A percentile compares a stretch with the other conserved stretches of the same genome.
Evolutionary conservation across 2,888 invertebrate species (phyloP).

Genomic region (Drosophila trichaetosa): DNA sequence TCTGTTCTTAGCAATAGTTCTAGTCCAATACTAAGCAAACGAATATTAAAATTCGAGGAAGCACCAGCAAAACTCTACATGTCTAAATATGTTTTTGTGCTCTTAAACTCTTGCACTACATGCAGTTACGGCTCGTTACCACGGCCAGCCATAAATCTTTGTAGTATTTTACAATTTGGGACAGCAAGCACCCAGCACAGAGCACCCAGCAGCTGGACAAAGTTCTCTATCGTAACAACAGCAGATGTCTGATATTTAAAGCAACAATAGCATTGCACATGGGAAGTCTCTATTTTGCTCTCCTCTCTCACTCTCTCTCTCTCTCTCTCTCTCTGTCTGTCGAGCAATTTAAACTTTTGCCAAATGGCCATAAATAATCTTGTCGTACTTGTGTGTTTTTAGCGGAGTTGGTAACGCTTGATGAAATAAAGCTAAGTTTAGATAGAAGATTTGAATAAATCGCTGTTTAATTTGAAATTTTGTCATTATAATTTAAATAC

Average conservation of each 20-base stretch:
- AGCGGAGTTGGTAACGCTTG: not conserved
- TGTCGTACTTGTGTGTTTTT: slow-evolving; percentile 51
- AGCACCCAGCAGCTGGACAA: slow-evolving; percentile 30
- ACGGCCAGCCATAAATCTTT: slow-evolving; percentile 49
- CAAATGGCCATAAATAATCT: slow-evolving; percentile 60
- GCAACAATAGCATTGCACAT: slow-evolving; percentile 12
- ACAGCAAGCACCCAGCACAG: slow-evolving; percentile 10
- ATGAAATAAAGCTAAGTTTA: not conserved
- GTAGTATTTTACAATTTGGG: slow-evolving; percentile 35
- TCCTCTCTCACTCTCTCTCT: not conserved
- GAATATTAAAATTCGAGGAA: slow-evolving; percentile 78
- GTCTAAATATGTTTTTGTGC: not conserved
- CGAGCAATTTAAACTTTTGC: slow-evolving; percentile 62
- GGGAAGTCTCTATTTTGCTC: slow-evolving; percentile 8
- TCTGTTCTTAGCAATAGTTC: slow-evolving; percentile 48
- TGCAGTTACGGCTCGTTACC: slow-evolving; percentile 30
- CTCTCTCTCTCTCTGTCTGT: not conserved
- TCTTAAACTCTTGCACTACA: not conserved
- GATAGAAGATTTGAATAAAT: not conserved
- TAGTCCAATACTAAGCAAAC: slow-evolving; percentile 73
- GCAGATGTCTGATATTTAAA: slow-evolving; percentile 35
- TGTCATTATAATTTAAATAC: not conserved
- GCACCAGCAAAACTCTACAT: slow-evolving; percentile 12
- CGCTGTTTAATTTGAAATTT: not conserved
- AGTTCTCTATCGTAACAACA: slow-evolving; percentile 37